Base-by-base conservation (phyloP, 2,797 vertebrate species). In the Diceros bicornis region DNA sequence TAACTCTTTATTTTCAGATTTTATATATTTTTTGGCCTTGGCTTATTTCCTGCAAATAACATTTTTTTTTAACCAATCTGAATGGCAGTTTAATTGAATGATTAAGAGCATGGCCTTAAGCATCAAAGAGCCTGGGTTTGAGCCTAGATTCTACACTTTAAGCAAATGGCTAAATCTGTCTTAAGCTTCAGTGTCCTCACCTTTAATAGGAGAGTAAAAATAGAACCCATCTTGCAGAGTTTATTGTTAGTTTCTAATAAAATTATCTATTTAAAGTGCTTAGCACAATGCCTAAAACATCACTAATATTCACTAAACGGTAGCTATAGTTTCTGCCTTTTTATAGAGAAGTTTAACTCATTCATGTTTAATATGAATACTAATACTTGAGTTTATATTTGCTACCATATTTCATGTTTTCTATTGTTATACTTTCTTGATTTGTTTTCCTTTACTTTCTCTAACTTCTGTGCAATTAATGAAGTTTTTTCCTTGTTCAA, bases 1-100 rank as follows among this genome's bases (percentile, higher is more conserved):
- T 29, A 50, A 27, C 16, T 17, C 20, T 88, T 94, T 59, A 62
- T 77, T 96, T 94, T 92, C 75, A 89, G 7, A 57, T 72, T 83
- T 69, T 57, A 55, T 72, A 34, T 25, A 37, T 71, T 10, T 75
- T 82, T 91, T 72, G 72, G 41, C 55, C 13, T 68, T 94, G 11
- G 34, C n/a, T 96, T 84, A 44, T 18, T 34, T 77, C 84, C 64
- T 55, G 71, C 27, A 91, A 94, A 69, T 78, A 85, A 71, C 23
- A n/a, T 27, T 25, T 37, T 61, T 78, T 79, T 79, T 81, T 77
- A 87, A 81, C 25, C n/a, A 74, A 61, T 47, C 14, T 32, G 20
- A 89, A 29, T 64, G 23, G 61, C 25, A 37, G 6, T 61, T 72
- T 89, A 69, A 86, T 13, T 71, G 50, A 94, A 89, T 47, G 20